Evolutionary conservation across 2,113 vertebrate species (phyloP).

Genomic region (Colius striatus): DNA sequence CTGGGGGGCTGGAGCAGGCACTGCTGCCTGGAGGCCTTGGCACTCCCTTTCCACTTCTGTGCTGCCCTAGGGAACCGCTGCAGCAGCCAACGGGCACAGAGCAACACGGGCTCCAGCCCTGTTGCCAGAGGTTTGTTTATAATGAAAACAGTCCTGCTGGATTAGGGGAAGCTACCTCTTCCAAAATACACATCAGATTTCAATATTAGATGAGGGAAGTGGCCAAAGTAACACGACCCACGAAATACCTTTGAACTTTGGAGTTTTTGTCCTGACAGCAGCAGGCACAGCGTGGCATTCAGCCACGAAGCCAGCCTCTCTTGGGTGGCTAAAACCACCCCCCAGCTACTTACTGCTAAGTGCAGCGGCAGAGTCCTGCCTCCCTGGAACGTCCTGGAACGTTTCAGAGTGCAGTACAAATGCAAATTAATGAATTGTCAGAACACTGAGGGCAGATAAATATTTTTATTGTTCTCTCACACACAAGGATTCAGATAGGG

Average conservation of each 20-base stretch:
- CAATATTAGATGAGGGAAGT: not conserved
- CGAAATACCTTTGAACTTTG: not conserved
- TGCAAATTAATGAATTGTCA: not conserved
- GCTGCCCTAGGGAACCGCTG: rapidly evolving
- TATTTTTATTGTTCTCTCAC: not conserved
- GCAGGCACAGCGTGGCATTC: rapidly evolving
- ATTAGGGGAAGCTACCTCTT: not conserved
- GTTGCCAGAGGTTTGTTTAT: not conserved
- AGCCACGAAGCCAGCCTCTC: not conserved
- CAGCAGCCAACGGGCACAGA: not conserved
- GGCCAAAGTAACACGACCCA: not conserved
- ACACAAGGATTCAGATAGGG: not conserved
- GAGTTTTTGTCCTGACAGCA: not conserved
- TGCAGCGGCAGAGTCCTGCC: not conserved
- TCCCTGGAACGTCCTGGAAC: not conserved
- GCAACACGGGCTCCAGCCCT: not conserved
- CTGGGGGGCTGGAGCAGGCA: rapidly evolving
- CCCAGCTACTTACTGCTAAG: not conserved
- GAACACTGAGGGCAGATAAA: not conserved
- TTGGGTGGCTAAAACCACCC: not conserved
- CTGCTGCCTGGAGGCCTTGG: not conserved
- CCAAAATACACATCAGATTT: constrained; percentile 24
- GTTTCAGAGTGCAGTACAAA: not conserved
- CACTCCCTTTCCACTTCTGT: not conserved
- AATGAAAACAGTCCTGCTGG: not conserved